Evolutionary conservation across 2,888 invertebrate genomes (phyloP).

Genomic region (Troides aeacus): DNA sequence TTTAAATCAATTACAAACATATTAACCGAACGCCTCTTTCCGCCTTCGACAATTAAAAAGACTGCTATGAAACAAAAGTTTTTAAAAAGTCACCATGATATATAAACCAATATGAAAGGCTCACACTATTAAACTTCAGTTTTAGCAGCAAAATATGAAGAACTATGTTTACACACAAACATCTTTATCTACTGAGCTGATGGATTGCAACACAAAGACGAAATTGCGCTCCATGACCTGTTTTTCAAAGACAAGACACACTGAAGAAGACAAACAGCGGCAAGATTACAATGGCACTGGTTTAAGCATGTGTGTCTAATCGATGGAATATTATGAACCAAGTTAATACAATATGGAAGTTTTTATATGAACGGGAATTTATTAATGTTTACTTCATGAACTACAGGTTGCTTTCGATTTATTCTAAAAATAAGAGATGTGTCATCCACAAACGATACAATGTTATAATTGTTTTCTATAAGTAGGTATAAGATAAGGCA

Average conservation of each 20-base stretch:
- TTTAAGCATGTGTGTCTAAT: background rate
- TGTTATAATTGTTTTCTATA: too few relatives aligned
- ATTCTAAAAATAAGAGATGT: too few relatives aligned
- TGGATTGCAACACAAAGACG: background rate
- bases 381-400: background rate
- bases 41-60: too few relatives aligned
- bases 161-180: background rate
- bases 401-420: too few relatives aligned
- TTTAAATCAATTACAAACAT: too few relatives aligned
- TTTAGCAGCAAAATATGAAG: background rate
- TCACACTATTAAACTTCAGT: background rate
- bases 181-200: background rate
- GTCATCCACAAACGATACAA: too few relatives aligned
- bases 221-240: background rate
- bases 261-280: background rate
- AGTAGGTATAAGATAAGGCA: too few relatives aligned
- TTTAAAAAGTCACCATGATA: too few relatives aligned
- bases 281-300: background rate
- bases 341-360: background rate
- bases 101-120: background rate
- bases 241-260: too few relatives aligned
- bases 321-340: background rate
- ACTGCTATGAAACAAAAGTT: too few relatives aligned
- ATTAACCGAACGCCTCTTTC: too few relatives aligned
- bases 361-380: background rate